Conservation (phyloP, 2,797 vertebrate genomes). For the Microctenopoma steveboyesi region DNA sequence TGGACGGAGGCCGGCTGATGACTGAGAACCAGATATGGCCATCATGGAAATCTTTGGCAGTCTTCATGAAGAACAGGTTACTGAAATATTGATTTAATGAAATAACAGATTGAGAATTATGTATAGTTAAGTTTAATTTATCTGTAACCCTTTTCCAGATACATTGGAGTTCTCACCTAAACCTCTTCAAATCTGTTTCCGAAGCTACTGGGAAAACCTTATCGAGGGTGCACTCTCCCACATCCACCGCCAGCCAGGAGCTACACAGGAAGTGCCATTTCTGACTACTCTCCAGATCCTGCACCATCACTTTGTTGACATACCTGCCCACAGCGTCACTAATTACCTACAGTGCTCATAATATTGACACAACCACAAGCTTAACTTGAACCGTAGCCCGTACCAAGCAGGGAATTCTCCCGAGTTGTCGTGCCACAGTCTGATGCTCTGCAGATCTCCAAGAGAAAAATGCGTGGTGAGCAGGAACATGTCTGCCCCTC, state of each 20-base stretch:
- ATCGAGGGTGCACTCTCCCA: constrained; percentile 91
- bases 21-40: constrained; percentile 96
- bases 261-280: constrained; percentile 96
- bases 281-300: constrained; percentile 87
- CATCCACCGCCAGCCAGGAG: constrained; percentile 92
- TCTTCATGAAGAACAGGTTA: constrained; percentile 95
- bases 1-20: constrained; percentile 88
- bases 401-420: constrained; percentile 91
- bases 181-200: constrained; percentile 91
- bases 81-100: constrained; percentile 63
- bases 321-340: constrained; percentile 83
- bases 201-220: constrained; percentile 91
- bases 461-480: constrained; percentile 93
- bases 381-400: constrained; percentile 6
- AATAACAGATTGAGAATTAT: background rate
- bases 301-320: constrained; percentile 89
- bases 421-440: constrained; percentile 96
- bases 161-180: constrained; percentile 83
- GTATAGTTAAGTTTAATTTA: background rate
- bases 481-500: constrained; percentile 90
- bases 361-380: background rate
- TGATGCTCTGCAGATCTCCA: constrained; percentile 89
- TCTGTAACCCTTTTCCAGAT: background rate
- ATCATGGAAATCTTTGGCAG: constrained; percentile 91
- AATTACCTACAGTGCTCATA: background rate